Percentiles rank a stretch among this genome's conserved stretches.
phyloP scores from a whole-genome alignment of 2,888 invertebrate genomes.

The Neoitamus cyanurus region DNA sequence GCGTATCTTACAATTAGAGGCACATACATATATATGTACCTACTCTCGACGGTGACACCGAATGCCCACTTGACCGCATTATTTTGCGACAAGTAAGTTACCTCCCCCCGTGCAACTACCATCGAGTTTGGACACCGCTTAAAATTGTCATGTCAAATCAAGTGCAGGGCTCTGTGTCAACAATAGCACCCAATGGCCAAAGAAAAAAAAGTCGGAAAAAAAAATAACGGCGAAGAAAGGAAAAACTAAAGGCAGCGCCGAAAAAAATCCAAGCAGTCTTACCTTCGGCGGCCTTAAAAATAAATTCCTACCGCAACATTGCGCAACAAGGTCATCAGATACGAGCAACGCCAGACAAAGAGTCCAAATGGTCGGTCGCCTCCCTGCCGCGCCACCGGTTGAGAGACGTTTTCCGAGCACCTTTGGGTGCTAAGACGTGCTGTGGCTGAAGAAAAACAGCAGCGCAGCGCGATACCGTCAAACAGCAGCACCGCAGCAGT shows the following conservation, averaged over 20 bases:
- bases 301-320: constrained; percentile 22
- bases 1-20: background rate
- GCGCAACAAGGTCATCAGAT: constrained; percentile 27
- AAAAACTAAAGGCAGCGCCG: background rate
- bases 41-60: background rate
- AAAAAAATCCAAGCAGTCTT: background rate
- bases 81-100: constrained; percentile 9
- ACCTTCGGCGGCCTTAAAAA: constrained; percentile 17
- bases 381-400: background rate
- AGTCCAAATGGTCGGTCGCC: constrained; percentile 6
- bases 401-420: background rate
- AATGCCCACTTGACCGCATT: constrained; percentile 25
- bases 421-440: background rate
- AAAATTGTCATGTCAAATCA: constrained; percentile 32
- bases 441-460: background rate
- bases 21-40: no score
- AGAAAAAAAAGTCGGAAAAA: background rate
- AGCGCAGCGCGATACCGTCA: no score
- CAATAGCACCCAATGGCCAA: background rate
- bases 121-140: constrained; percentile 16
- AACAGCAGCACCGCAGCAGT: background rate
- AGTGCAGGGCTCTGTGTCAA: constrained; percentile 38
- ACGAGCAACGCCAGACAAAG: constrained; percentile 16
- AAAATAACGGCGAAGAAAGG: background rate
- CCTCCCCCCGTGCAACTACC: background rate